Evolutionary conservation across 2,113 vertebrate species (phyloP), one percentile per base, ranked within the genome.

Genomic region (Lutjanus erythropterus): DNA sequence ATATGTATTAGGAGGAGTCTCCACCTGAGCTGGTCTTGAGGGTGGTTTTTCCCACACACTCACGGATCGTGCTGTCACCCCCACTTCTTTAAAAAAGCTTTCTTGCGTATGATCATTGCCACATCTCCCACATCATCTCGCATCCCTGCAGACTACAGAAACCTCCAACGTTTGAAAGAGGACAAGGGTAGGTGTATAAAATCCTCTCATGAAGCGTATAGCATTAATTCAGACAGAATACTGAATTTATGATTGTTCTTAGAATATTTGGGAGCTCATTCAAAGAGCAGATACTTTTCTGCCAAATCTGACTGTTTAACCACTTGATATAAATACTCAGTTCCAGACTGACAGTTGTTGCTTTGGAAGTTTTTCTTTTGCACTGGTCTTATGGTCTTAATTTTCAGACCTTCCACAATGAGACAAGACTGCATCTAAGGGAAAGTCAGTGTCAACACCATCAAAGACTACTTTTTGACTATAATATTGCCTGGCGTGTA

Each of bases 1-100:
- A 89, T 82, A 86, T 75, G 70, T 23, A 86, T 78, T 61, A 82
- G 33, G 35, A 64, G 52, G 42, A 52, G 46, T 59, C 70, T 81
- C 47, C 47, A 29, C 42, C 41, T 53, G n/a, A 29, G 37, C 68
- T 74, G 55, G 47, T 69, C 15, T 71, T 72, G 31, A 69, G 60
- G n/a, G 50, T 66, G 64, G 23, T 37, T 83, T 70, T 78, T 72
- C 47, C 62, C 39, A 18, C 71, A 77, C 39, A 50, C 12, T 37
- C 37, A 44, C n/a, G 68, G 25, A 73, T 53, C 52, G 52, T 69
- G 68, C 62, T 78, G 85, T 75, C 68, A 81, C 27, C 16, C 49
- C 31, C 10, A 37, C 23, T 64, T 37, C 23, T 50, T 70, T 41
- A 68, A 46, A 62, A 23, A 35, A 37, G 35, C 21, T 35, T 62